Base-by-base conservation (phyloP, 2,888 invertebrate species). In the Drosophila macrospina region DNA sequence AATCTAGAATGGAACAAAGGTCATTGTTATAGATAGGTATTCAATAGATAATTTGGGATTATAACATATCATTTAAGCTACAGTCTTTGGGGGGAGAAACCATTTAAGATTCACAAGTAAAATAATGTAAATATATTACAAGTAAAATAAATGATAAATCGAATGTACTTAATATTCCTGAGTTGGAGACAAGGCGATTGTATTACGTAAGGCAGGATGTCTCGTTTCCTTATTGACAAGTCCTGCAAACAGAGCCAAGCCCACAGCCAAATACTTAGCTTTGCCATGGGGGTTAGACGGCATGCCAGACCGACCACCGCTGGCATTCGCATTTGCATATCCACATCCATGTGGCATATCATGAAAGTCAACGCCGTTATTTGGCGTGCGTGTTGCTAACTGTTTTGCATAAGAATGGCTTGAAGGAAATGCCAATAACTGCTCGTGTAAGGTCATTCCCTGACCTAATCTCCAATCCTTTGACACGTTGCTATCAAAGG, bases 331-430 rank as follows among this genome's bases (percentile, higher is more conserved):
- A 84, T 84, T 84, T 84, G 74, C 84, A 84, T 84, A 83, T 45
- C n/a, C 30, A 57, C 42, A 70, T 62, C 61, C 80, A 74, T 82
- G 80, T 85, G 72, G 70, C 78, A 85, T 80, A 63, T 72, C 68
- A 66, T 66, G 77, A 73, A 79, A 81, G 69, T 67, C 68, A 13
- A 8, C 6, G 28, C 28, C 28, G 8, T 28, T 28, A 28, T 28
- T 28, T 8, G 28, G 48, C 30, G 65, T 83, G 86, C 86, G 83
- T 86, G 83, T 80, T 70, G 60, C 54, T 41, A 62, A 69, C 81
- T 80, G 86, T 84, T 84, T 84, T 84, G 82, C 84, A 84, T 84
- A 78, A 61, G 65, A 86, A 84, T 81, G 84, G 70, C 59, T 50
- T 10, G 24, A 37, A 70, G 20, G 66, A 69, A 78, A 80, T 73